phyloP scores from a whole-genome alignment of 1,140 invertebrate genomes.

The Hylaeus volcanicus region DNA sequence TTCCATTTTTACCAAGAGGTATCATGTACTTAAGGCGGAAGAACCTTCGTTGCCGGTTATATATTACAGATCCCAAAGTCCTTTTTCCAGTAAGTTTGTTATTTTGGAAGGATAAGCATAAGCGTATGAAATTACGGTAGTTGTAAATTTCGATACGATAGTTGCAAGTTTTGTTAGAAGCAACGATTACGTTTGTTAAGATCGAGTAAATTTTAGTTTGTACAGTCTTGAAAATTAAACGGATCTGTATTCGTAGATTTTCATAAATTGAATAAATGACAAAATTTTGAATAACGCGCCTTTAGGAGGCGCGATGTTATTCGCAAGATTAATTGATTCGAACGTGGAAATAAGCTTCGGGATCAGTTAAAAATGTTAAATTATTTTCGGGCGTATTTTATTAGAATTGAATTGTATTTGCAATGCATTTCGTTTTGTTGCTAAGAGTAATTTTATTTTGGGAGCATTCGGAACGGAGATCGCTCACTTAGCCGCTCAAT shows the following conservation, averaged over 20 bases:
- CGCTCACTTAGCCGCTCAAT: too few species aligned
- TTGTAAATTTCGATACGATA: not conserved
- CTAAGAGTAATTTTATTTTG: too few species aligned
- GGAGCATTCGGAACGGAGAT: too few species aligned
- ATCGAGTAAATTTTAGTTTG: too few species aligned
- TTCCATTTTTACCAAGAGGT: conserved; percentile 12
- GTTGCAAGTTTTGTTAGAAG: too few species aligned
- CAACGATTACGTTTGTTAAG: too few species aligned
- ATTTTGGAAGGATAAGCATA: not conserved
- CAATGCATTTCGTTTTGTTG: too few species aligned
- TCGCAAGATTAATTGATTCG: not conserved
- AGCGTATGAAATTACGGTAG: not conserved
- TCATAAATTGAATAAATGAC: not conserved
- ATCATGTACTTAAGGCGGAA: conserved; percentile 27
- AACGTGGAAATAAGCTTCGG: not conserved
- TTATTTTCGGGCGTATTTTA: too few species aligned
- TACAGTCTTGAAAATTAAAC: too few species aligned
- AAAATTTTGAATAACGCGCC: conserved; percentile 18
- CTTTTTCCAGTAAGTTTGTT: conserved; percentile 41
- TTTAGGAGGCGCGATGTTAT: conserved; percentile 6
- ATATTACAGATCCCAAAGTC: conserved; percentile 29
- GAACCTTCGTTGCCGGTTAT: conserved; percentile 23
- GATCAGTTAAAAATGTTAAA: not conserved
- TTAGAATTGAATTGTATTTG: too few species aligned
- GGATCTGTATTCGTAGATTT: too few species aligned